phyloP scores from a whole-genome alignment of 2,888 invertebrate genomes.

The Troilus luridus region DNA sequence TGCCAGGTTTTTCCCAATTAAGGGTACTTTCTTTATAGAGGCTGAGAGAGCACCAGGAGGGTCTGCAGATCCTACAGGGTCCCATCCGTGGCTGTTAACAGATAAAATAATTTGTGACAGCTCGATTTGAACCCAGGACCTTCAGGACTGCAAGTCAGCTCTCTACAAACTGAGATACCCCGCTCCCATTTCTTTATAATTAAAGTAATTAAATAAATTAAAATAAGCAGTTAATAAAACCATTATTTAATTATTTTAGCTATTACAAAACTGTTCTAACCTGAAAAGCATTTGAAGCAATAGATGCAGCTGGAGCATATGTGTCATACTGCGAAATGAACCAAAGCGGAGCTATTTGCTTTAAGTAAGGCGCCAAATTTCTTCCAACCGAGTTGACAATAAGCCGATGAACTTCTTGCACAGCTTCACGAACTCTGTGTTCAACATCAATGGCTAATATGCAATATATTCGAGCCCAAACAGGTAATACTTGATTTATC shows the following conservation, averaged over 20 bases:
- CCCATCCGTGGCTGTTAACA: no score
- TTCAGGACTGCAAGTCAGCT: no score
- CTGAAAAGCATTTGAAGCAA: constrained; percentile 78
- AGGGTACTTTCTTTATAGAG: no score
- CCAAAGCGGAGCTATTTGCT: constrained; percentile 86
- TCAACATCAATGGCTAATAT: constrained; percentile 84
- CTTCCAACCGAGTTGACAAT: constrained; percentile 80
- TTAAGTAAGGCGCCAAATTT: constrained; percentile 84
- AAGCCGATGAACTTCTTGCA: constrained; percentile 80
- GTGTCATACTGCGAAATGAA: constrained; percentile 88
- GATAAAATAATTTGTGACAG: no score
- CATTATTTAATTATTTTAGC: not conserved
- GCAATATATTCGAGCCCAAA: constrained; percentile 88
- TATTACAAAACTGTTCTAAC: constrained; percentile 67
- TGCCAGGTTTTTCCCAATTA: no score
- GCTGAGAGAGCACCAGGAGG: no score
- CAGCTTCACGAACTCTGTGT: constrained; percentile 85
- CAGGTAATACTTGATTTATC: constrained; percentile 80
- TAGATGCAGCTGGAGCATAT: constrained; percentile 85
- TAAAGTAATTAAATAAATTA: not conserved
- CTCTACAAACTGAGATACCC: no score
- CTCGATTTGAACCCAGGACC: no score
- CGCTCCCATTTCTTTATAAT: no score
- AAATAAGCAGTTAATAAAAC: not conserved
- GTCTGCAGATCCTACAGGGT: no score